Percentiles rank a stretch among this genome's conserved stretches.
Conservation (phyloP, 2,797 vertebrate species). For the Anguilla megastoma region DNA sequence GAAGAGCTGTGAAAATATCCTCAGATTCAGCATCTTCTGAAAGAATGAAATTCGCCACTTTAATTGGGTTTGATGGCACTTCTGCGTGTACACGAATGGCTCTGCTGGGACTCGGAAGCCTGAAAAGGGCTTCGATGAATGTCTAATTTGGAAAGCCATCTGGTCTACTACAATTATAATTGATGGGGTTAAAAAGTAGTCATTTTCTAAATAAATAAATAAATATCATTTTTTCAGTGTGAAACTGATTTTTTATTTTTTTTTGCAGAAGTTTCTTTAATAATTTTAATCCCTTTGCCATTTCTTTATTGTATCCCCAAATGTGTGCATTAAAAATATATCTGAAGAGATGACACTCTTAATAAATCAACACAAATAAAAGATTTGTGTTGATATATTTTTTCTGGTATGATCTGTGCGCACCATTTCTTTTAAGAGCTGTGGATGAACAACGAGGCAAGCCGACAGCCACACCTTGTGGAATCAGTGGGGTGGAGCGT, state of each 20-base stretch:
- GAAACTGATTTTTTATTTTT: background rate
- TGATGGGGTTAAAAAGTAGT: constrained; percentile 10
- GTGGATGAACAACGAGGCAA: background rate
- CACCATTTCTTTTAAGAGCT: background rate
- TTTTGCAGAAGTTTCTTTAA: background rate
- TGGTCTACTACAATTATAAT: background rate
- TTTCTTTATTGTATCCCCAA: background rate
- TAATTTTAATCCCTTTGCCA: background rate
- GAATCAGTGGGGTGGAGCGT: background rate
- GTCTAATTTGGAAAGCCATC: background rate
- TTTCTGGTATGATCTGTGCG: background rate
- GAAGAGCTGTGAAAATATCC: constrained; percentile 7
- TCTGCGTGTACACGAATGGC: background rate
- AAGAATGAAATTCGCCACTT: constrained; percentile 13
- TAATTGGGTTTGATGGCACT: constrained; percentile 26
- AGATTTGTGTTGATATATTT: background rate
- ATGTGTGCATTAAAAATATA: background rate
- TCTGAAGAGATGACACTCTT: background rate
- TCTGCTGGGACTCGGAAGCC: background rate
- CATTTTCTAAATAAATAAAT: background rate
- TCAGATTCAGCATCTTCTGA: constrained; percentile 22
- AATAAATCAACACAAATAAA: background rate
- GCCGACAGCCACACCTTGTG: background rate
- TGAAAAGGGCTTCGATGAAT: background rate
- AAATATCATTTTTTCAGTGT: background rate